Base-by-base conservation (phyloP, 2,888 invertebrate species). In the Drosophila prolongata region DNA sequence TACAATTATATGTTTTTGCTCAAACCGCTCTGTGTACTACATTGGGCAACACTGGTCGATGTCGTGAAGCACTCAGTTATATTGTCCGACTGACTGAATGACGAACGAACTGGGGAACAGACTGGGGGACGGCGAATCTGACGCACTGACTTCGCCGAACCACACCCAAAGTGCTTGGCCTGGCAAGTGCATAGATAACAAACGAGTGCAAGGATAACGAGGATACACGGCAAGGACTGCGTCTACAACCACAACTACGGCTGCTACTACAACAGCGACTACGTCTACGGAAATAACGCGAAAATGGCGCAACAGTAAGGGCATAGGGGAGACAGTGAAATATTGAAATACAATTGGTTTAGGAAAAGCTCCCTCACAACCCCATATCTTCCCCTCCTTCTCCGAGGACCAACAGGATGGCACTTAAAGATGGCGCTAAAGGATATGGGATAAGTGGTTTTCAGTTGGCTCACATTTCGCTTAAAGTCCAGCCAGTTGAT, bases 261-360 rank as follows among this genome's bases (percentile, higher is more conserved):
- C 10, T 35, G 13, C 44, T 37, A 27, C 44, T 44, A n/a, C 56
- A 14, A 50, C 14, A 14, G 24, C 43, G 27, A 43, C 35, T 37
- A 27, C 24, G 30, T 14, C 52, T 34, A 55, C 56, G 60, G 66
- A 75, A 69, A 71, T 64, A 62, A 56, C 61, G 70, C 75, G 58
- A 69, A 61, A 88, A 76, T 86, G 80, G 83, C 55, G 86, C 80
- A 82, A 75, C 70, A 79, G 79, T 58, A 56, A 68, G 65, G 64
- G 81, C 66, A 70, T 19, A 19, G 34, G 62, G 50, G 66, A 77
- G 86, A 87, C 89, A 79, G 75, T 89, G 89, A 89, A 89, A 89
- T 89, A 89, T 85, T 86, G 83, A 89, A 89, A 88, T 77, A 86
- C 85, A 85, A 85, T 85, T 79, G 86, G 83, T 78, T 82, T 79